Conservation (phyloP, 2,797 vertebrate genomes). For the Crax fasciolata region DNA sequence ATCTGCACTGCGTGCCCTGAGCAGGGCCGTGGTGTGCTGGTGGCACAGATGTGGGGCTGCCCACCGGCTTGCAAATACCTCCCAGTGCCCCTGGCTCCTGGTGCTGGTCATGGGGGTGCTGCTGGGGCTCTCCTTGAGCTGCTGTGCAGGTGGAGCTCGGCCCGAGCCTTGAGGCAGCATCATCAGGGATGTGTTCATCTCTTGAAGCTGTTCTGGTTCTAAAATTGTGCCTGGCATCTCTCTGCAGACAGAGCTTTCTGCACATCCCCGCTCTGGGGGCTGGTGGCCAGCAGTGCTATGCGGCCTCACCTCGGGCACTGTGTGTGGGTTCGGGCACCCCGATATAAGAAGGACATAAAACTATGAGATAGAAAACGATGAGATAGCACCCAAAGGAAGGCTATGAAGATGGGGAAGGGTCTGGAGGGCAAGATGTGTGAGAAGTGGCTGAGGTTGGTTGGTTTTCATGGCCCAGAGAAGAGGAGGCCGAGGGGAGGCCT, state of each 20-base stretch:
- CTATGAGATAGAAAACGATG: no score
- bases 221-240: not conserved
- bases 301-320: no score
- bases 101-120: accelerated
- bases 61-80: not conserved
- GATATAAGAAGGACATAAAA: not conserved
- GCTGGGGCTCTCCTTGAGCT: not conserved
- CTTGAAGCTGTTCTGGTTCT: not conserved
- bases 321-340: no score
- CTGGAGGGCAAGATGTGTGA: no score
- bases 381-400: not conserved
- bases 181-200: no score
- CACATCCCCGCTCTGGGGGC: no score
- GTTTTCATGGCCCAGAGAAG: no score
- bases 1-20: not conserved
- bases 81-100: no score
- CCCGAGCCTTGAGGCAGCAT: accelerated
- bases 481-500: no score
- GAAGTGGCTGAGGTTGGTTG: not conserved
- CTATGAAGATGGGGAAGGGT: not conserved
- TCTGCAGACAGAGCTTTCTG: no score
- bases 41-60: not conserved
- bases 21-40: accelerated
- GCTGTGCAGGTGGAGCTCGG: not conserved
- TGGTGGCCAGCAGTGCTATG: no score